phyloP scores from a whole-genome alignment of 2,113 vertebrate species.

The Heptranchias perlo region DNA sequence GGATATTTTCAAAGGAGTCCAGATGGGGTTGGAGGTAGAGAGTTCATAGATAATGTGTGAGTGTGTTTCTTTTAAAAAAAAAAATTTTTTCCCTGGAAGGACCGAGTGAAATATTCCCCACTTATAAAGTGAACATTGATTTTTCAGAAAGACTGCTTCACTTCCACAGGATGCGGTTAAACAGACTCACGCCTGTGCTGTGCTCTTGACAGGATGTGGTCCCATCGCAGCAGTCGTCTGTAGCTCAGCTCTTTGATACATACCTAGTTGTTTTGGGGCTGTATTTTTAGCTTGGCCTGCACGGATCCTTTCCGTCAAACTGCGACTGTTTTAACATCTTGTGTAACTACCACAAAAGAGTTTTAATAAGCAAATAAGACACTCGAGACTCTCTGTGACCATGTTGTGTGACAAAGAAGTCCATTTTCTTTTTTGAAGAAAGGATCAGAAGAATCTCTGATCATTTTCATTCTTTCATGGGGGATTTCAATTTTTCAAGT shows the following conservation, averaged over 20 bases:
- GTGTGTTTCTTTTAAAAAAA: not conserved
- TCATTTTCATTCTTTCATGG: not conserved
- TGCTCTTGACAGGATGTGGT: constrained; percentile 17
- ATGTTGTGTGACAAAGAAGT: not conserved
- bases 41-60: not conserved
- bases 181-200: not conserved
- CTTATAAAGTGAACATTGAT: constrained; percentile 16
- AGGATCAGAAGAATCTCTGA: not conserved
- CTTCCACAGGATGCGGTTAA: constrained; percentile 30
- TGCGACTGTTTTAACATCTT: not conserved
- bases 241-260: not conserved
- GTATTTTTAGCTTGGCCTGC: not conserved
- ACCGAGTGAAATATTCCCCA: not conserved
- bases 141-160: constrained; percentile 14
- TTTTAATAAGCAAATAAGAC: not conserved
- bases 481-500: not conserved
- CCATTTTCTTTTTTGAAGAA: not conserved
- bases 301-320: not conserved
- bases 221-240: not conserved
- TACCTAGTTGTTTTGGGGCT: not conserved
- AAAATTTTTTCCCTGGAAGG: not conserved
- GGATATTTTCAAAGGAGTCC: not conserved
- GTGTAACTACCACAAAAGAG: not conserved
- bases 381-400: not conserved
- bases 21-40: not conserved